Conservation (phyloP, 92 coral and sea anemone genomes). For the Palythoa grandis region DNA sequence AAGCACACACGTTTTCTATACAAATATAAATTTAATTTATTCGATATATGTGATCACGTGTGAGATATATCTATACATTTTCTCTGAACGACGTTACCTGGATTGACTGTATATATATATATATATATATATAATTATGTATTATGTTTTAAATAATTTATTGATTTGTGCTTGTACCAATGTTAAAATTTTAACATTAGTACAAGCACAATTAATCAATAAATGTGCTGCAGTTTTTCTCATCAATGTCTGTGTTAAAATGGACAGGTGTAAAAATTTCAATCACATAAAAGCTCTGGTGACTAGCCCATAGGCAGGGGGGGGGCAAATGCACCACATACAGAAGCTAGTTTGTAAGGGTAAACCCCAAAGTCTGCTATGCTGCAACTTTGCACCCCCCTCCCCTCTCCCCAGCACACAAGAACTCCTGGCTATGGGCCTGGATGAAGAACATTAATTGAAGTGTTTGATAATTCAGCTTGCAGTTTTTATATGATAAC, state of each 20-base stretch:
- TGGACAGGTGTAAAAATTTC: conserved; percentile 7
- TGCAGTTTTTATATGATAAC: conserved; percentile 4
- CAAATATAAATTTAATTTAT: too few species aligned
- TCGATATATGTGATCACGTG: too few species aligned
- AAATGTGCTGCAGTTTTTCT: conserved; percentile 7
- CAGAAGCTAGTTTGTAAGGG: conserved; percentile 5
- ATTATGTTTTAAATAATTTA: conserved; percentile 1
- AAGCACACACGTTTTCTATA: too few species aligned
- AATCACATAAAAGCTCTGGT: conserved; percentile 12
- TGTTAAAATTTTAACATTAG: conserved; percentile 4
- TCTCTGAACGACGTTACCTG: too few species aligned
- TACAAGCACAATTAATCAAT: conserved; percentile 4
- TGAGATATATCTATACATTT: too few species aligned
- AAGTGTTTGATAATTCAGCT: conserved; percentile 5
- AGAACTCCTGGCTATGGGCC: conserved; percentile 9
- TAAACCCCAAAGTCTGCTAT: conserved; percentile 7
- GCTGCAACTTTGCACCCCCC: conserved; percentile 10
- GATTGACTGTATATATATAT: too few species aligned
- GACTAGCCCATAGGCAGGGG: conserved; percentile 5
- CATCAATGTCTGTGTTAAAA: conserved; percentile 6
- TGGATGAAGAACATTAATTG: neutral
- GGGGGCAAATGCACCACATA: conserved; percentile 2
- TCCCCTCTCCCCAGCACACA: conserved; percentile 3
- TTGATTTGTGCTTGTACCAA: conserved; percentile 1
- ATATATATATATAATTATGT: too few species aligned